These are phyloP conservation scores for Aptenodytes patagonicus DNA, from an alignment of 2,113 vertebrate genomes.

Conservation along the genomic window DNA sequence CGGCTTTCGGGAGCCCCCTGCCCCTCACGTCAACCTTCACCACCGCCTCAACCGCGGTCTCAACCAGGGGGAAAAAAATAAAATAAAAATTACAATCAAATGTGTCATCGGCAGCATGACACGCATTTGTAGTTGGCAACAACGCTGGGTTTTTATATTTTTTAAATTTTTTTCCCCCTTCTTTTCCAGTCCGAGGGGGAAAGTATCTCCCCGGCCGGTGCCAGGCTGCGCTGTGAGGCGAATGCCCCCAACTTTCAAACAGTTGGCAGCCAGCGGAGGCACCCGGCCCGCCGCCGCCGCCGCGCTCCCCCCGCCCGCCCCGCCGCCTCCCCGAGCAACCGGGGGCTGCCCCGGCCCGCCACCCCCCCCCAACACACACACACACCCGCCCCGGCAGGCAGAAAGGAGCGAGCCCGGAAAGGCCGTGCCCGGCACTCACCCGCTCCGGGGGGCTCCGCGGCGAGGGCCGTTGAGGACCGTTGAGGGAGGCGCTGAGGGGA, in stretches of 20 bases:
- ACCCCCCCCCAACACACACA: neutral
- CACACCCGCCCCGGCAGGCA: neutral
- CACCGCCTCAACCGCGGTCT: neutral
- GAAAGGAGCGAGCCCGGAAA: neutral
- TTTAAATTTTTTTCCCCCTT: accelerated
- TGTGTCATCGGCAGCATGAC: neutral
- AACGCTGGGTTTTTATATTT: neutral
- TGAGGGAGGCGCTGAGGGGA: conserved; percentile 1
- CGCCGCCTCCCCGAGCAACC: neutral
- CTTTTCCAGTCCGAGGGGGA: neutral
- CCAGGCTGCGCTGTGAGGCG: neutral
- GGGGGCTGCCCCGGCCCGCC: neutral
- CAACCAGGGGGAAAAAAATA: neutral
- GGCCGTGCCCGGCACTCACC: conserved; percentile 67
- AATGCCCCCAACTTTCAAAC: conserved; percentile 36
- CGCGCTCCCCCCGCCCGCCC: neutral
- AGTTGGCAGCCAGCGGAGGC: neutral
- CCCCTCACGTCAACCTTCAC: neutral
- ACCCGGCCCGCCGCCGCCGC: neutral
- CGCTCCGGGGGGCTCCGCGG: conserved; percentile 61
- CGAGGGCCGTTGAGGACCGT: neutral
- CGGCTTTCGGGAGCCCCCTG: neutral
- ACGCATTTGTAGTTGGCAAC: neutral
- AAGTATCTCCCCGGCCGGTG: neutral
- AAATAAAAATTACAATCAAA: neutral